Percentiles rank a stretch among this genome's conserved stretches.
Evolutionary conservation across 2,888 invertebrate genomes (phyloP).

Genomic region (Eupithecia tripunctaria): DNA sequence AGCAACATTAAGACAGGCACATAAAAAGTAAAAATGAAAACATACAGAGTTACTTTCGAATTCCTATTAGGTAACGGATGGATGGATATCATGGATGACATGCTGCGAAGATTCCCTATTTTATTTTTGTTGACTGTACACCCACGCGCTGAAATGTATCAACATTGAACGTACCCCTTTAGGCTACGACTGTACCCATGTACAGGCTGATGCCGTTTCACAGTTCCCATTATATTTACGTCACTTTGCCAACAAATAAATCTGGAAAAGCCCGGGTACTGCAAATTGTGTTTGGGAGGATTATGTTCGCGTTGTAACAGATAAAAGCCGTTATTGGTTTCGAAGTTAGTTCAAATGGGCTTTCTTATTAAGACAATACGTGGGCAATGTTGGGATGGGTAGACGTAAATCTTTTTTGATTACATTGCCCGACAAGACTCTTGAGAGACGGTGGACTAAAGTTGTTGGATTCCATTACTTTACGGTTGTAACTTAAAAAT

Average conservation of each 20-base stretch:
- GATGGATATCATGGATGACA: not conserved
- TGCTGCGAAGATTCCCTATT: not conserved
- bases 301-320: conserved; percentile 25
- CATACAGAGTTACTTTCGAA: not conserved
- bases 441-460: not conserved
- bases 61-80: not conserved
- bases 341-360: conserved; percentile 21
- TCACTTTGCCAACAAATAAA: conserved; percentile 33
- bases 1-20: not conserved
- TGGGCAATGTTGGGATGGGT: not conserved
- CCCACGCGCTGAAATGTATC: not conserved
- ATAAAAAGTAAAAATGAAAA: not conserved
- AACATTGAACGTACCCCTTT: not conserved
- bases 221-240: conserved; percentile 25
- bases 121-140: conserved; percentile 1
- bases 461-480: too few relatives aligned
- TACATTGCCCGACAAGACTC: not conserved
- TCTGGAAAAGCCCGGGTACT: conserved; percentile 23
- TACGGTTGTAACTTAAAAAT: not conserved
- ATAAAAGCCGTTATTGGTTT: conserved; percentile 30
- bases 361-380: conserved; percentile 12
- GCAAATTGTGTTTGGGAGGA: conserved; percentile 25
- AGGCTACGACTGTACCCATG: not conserved
- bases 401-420: conserved; percentile 5
- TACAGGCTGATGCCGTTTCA: not conserved